Base-by-base conservation (phyloP, 2,888 invertebrate genomes). In the Ischnus inquisitorius region DNA sequence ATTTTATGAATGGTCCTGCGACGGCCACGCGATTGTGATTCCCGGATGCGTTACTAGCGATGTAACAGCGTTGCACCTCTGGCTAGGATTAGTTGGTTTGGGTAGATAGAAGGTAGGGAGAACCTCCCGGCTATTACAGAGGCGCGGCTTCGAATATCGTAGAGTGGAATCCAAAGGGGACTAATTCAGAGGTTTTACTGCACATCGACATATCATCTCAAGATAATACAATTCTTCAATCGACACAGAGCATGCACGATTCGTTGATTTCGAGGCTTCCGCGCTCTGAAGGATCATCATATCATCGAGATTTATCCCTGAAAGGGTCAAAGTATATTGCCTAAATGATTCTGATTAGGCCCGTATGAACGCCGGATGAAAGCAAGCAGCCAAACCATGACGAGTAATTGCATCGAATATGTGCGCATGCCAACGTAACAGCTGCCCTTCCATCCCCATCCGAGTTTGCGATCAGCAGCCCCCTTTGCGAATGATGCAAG, bases 401-500 rank as follows among this genome's bases (percentile, higher is more conserved):
- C 4, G 14, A 16, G 22, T 77, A 77, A 82, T 77, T 72, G 57
- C 46, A n/a, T 22, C 71, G 65, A 69, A 82, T 57, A 57, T 71
- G 54, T 76, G 64, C 54, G 43, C 34, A 65, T 3, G 28, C 16
- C 16, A 46, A 39, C 65, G 69, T 71, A 65, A 46, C 76, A 22
- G 65, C 57, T 71, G 64, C 46, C 41, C 54, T 41, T 19, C 12
- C 12, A 19, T n/a, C 12, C 0, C 57, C 43, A 34, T 54, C 48
- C 22, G 34, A 57, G 28, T 8, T 51, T 8, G 57, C 57, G 57
- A 57, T 22, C 22, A 22, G 19, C 19, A 62, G 12, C 1, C 67
- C 60, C 22, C 34, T 34, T 34, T 60, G 28, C 60, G 46, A 60
- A 71, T 57, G 57, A 72, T 67, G 67, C 46, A 65, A 46, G 57